Evolutionary conservation across 2,888 invertebrate genomes (phyloP), one percentile per base, ranked within the genome.

Genomic region (Lampropteryx suffumata): DNA sequence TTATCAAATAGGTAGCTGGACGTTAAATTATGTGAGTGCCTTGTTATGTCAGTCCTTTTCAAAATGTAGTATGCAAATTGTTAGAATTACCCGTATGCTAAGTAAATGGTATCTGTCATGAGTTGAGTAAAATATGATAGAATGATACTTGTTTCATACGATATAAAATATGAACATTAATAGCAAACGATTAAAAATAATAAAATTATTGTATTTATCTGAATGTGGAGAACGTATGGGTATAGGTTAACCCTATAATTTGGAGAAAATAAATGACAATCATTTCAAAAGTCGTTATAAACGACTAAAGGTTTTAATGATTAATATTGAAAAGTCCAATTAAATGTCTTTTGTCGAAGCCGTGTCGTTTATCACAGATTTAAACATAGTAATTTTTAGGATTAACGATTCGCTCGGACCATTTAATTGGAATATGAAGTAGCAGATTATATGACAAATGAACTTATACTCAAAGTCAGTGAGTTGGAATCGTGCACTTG

Each of bases 1-100:
- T 69, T 79, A 75, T 78, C 75, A 49, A n/a, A n/a, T n/a, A n/a
- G 53, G 50, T 54, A 54, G 55, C 50, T 65, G 60, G 60, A 57
- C 69, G 64, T 57, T 68, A 62, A 71, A 66, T 67, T 70, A 62
- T 58, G 50, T 59, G 39, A 43, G 39, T 7, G 7, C 24, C 24
- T 41, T 35, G 44, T 37, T 60, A 57, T 69, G 65, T 64, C 57
- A 62, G 55, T 49, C 48, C 48, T 48, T 64, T 62, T 65, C 60
- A 60, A 66, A 59, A 33, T 50, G 61, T 62, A 55, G 61, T 52
- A 62, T 64, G 62, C 60, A 67, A 59, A 65, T 65, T 61, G 58
- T 54, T 62, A 53, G 55, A 42, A 45, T 41, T 60, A 44, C 28
- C 39, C 35, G 40, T 43, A 55, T 45, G 59, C n/a, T 44, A 43